These are phyloP conservation scores for Lutjanus campechanus DNA, from an alignment of 2,797 vertebrate species.

Conservation along the genomic window DNA sequence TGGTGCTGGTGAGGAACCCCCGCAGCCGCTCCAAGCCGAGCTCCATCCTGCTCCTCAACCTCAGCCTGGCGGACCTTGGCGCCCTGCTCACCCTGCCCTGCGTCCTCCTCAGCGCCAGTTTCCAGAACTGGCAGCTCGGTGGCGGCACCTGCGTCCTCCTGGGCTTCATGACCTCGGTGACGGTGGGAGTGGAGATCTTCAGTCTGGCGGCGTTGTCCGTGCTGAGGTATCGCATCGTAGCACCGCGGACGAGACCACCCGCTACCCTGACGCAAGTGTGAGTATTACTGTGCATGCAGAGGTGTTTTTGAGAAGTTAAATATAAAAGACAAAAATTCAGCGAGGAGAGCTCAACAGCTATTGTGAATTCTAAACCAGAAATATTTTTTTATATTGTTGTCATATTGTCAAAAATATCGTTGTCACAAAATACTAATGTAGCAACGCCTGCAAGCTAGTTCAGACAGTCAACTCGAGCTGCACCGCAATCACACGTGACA, in stretches of 20 bases:
- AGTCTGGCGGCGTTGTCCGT: slow-evolving; percentile 80
- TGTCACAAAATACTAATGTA: too few relatives aligned
- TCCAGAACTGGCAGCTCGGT: slow-evolving; percentile 81
- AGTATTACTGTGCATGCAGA: slow-evolving; percentile 47
- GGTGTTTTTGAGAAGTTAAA: too few relatives aligned
- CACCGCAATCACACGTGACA: too few relatives aligned
- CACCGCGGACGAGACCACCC: slow-evolving; percentile 59
- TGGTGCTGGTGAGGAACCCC: slow-evolving; percentile 78
- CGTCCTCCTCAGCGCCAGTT: slow-evolving; percentile 75
- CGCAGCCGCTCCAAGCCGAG: slow-evolving; percentile 76
- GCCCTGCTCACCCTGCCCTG: slow-evolving; percentile 82
- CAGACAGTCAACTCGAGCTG: too few relatives aligned
- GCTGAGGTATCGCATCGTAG: slow-evolving; percentile 78
- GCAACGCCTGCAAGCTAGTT: too few relatives aligned
- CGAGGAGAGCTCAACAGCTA: too few relatives aligned
- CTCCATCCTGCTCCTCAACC: slow-evolving; percentile 82
- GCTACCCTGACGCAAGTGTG: slow-evolving; percentile 74
- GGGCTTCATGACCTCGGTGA: slow-evolving; percentile 82
- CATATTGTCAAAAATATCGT: too few relatives aligned
- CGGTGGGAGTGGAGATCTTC: slow-evolving; percentile 81
- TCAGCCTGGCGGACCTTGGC: slow-evolving; percentile 82
- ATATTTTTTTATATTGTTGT: too few relatives aligned
- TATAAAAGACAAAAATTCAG: too few relatives aligned
- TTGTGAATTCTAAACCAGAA: too few relatives aligned
- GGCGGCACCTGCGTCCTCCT: slow-evolving; percentile 78